These are phyloP conservation scores for Pantelozetes paolii DNA, from an alignment of 2,888 invertebrate species.

Conservation along the genomic window DNA sequence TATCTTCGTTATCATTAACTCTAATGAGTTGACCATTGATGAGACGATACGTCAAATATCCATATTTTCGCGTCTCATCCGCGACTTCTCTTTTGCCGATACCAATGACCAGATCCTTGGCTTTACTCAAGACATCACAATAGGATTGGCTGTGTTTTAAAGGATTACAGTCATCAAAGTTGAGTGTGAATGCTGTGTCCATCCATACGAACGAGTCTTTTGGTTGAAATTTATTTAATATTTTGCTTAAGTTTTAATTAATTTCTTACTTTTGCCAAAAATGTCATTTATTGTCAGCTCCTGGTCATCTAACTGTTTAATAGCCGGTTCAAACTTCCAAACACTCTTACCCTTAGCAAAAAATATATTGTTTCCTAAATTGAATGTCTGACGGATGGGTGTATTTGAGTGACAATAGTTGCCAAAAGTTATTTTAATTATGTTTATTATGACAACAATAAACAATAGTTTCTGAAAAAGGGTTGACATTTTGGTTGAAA, in stretches of 20 bases:
- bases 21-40: not conserved
- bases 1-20: not conserved
- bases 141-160: not conserved
- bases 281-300: not conserved
- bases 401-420: not conserved
- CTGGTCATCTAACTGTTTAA: not conserved
- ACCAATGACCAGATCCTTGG: not conserved
- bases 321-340: not conserved
- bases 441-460: not conserved
- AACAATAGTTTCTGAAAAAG: not conserved
- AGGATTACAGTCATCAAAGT: not conserved
- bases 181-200: conserved; percentile 1
- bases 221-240: not conserved
- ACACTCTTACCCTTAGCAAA: not conserved
- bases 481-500: not conserved
- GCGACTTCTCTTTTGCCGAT: not conserved
- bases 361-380: conserved; percentile 14
- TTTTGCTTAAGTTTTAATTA: not conserved
- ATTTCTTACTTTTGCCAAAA: conserved; percentile 12
- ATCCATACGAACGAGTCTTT: conserved; percentile 2
- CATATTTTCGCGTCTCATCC: not conserved
- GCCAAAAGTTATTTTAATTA: not conserved
- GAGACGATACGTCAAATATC: not conserved
- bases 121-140: not conserved
- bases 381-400: not conserved